Conservation (phyloP, 2,113 vertebrate species). For the Siniperca knerii region DNA sequence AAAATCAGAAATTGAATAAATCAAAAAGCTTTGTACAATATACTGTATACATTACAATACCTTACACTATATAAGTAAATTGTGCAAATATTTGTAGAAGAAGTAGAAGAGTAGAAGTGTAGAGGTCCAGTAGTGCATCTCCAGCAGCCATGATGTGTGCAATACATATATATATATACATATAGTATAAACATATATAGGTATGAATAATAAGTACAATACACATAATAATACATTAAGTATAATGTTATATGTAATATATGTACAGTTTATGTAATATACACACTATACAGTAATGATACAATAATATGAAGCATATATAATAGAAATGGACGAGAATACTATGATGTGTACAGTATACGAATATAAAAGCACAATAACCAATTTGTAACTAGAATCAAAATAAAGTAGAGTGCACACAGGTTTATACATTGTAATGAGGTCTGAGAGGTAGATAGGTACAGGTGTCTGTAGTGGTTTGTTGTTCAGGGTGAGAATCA, state of each 20-base stretch:
- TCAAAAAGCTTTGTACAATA: not conserved
- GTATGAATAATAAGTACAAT: too few relatives aligned
- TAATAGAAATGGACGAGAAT: too few relatives aligned
- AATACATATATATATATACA: not conserved
- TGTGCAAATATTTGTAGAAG: not conserved
- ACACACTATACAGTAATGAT: not conserved
- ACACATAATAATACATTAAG: not conserved
- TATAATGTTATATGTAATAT: not conserved
- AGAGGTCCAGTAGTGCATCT: not conserved
- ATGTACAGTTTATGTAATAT: not conserved
- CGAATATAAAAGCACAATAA: not conserved
- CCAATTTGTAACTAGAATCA: not conserved
- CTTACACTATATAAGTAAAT: not conserved
- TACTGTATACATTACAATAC: not conserved
- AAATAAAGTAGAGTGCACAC: not conserved
- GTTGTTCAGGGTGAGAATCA: slow-evolving; percentile 2
- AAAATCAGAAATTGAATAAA: not conserved
- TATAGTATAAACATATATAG: too few relatives aligned
- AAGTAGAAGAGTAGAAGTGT: too few relatives aligned
- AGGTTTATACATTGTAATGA: not conserved
- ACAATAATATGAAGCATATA: not conserved
- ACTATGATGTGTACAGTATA: not conserved
- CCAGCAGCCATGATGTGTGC: not conserved
- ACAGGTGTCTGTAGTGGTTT: not conserved
- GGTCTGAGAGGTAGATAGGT: not conserved